A percentile compares a stretch with the other conserved stretches of the same genome.
phyloP scores from a whole-genome alignment of 2,888 invertebrate species.

The Diarsia rubi region DNA sequence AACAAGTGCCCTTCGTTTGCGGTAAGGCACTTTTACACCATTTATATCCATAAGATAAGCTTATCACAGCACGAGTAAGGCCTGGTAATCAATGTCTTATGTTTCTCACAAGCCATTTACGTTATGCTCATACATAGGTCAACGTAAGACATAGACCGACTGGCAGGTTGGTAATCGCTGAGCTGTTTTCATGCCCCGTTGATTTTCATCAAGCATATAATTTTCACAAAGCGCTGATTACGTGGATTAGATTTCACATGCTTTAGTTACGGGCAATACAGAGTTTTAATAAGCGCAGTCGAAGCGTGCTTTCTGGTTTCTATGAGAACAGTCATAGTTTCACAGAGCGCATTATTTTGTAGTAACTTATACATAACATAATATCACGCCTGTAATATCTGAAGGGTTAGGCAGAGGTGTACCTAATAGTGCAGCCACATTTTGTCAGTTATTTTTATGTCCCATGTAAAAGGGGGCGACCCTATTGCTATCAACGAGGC shows the following conservation, averaged over 20 bases:
- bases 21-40: too few species aligned
- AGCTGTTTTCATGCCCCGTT: conserved; percentile 22
- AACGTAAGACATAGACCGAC: neutral
- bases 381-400: too few species aligned
- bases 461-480: too few species aligned
- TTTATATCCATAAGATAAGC: too few species aligned
- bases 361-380: too few species aligned
- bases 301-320: neutral
- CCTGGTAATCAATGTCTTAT: neutral
- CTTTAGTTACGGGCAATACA: neutral
- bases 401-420: too few species aligned
- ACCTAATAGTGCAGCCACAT: too few species aligned
- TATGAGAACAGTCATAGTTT: neutral
- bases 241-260: conserved; percentile 20
- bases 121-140: conserved; percentile 4
- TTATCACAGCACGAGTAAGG: neutral
- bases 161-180: conserved; percentile 15
- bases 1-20: too few species aligned
- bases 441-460: too few species aligned
- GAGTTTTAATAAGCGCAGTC: neutral
- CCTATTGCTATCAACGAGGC: too few species aligned
- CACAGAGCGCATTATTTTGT: neutral
- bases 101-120: neutral
- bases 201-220: conserved; percentile 26
- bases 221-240: conserved; percentile 12